These are phyloP conservation scores for Ephialtes manifestator DNA, from an alignment of 2,888 invertebrate genomes.

Conservation along the genomic window DNA sequence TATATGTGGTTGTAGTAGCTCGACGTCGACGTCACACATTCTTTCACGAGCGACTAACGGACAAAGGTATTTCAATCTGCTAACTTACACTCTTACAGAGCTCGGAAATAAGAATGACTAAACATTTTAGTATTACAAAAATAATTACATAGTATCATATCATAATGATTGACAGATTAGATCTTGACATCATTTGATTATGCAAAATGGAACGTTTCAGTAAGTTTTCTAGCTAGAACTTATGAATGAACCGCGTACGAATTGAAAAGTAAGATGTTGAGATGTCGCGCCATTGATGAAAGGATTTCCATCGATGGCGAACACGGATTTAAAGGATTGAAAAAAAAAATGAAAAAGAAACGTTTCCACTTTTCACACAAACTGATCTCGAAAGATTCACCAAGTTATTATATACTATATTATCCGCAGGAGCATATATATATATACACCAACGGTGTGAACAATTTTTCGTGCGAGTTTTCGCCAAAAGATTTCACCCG, in stretches of 20 bases:
- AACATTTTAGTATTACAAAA: background rate
- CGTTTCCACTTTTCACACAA: conserved; percentile 3
- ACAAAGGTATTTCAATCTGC: too few relatives aligned
- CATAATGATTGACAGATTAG: background rate
- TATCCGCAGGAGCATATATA: background rate
- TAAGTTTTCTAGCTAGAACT: background rate
- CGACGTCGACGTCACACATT: too few relatives aligned
- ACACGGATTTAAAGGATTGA: conserved; percentile 30
- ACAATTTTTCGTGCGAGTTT: conserved; percentile 33
- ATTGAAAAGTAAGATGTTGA: conserved; percentile 1
- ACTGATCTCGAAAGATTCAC: background rate
- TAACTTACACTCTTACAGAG: background rate
- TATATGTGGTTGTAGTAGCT: background rate
- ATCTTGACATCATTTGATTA: background rate
- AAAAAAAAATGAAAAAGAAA: conserved; percentile 28
- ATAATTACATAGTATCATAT: background rate
- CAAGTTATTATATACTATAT: background rate
- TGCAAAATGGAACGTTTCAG: background rate
- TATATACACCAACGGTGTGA: background rate
- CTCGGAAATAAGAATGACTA: conserved; percentile 1
- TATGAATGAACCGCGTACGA: background rate
- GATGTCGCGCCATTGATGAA: background rate
- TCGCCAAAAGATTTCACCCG: conserved; percentile 45
- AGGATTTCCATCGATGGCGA: conserved; percentile 32
- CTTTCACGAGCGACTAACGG: too few relatives aligned